Evolutionary conservation across 2,113 vertebrate genomes (phyloP), one percentile per base, ranked within the genome.

Genomic region (Cygnus buccinator): DNA sequence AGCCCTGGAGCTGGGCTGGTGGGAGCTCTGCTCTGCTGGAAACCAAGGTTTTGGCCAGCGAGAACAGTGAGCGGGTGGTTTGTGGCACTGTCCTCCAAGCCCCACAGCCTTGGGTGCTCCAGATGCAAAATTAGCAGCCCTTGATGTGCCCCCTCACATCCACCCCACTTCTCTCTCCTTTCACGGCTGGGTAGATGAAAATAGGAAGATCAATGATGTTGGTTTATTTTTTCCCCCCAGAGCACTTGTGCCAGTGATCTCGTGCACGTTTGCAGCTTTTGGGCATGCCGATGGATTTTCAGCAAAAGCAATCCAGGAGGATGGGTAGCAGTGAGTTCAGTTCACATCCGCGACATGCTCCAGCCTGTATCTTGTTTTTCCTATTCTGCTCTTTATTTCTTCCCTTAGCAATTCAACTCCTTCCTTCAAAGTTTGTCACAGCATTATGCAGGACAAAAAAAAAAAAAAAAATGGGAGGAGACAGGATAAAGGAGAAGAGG

Each of bases 81-180:
- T 0, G 0, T 84, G 26, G 18, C 3, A 16, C 18, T 68, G 59
- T 4, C 10, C 20, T 80, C 37, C 0, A 2, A 78, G 25, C 2
- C 12, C 28, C 31, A 67, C 16, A 68, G 13, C 10, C 44, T 5
- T 19, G 13, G 4, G 14, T 90, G 17, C 25, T 86, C 58, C 48
- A 54, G 54, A 54, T 17, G 28, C 13, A 52, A 80, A 80, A 58
- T 25, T 3, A 25, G 1, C 22, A 66, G 44, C n/a, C 28, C 55
- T 63, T 46, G 19, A 20, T 33, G 9, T 4, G 41, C 0, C 79
- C 22, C 22, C n/a, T 84, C 11, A 2, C 29, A 33, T 10, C 25
- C 50, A 58, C 11, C 9, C 4, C 31, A 22, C 9, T 55, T 71
- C 46, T 57, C 12, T 66, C 33, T 66, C 9, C 50, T 79, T 6